These are phyloP conservation scores for Centruroides vittatus DNA, from an alignment of 1,140 invertebrate genomes.

Conservation along the genomic window DNA sequence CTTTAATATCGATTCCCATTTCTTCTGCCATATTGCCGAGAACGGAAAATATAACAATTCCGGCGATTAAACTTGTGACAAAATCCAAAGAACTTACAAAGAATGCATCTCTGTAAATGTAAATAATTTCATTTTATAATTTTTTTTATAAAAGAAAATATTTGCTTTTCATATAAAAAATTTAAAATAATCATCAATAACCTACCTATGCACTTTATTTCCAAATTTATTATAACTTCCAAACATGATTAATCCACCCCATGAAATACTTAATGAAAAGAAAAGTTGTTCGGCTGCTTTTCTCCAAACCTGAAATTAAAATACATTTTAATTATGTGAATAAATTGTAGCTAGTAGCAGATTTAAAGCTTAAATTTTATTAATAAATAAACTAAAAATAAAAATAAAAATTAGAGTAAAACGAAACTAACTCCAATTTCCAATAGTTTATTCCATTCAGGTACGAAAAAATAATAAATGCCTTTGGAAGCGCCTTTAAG, in stretches of 20 bases:
- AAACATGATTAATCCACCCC: conserved; percentile 35
- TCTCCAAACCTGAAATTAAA: conserved; percentile 27
- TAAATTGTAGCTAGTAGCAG: background rate
- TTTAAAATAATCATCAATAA: background rate
- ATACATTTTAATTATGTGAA: background rate
- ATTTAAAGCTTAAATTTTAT: background rate
- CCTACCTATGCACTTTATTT: conserved; percentile 31
- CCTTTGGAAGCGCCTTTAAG: conserved; percentile 34
- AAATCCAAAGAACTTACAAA: conserved; percentile 17
- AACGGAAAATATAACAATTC: conserved; percentile 19
- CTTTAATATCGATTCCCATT: conserved; percentile 12
- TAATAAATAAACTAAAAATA: background rate
- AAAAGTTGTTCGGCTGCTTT: conserved; percentile 33
- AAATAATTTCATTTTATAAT: background rate
- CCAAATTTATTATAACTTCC: conserved; percentile 32
- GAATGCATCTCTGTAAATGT: conserved; percentile 15
- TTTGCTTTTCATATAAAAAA: too few species aligned
- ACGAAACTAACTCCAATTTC: conserved; percentile 27
- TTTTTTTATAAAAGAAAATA: too few species aligned
- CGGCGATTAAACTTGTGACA: conserved; percentile 18
- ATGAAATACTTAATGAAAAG: conserved; percentile 32
- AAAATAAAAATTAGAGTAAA: background rate
- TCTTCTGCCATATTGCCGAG: conserved; percentile 22
- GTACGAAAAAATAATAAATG: conserved; percentile 33
- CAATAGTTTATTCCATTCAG: conserved; percentile 26